A percentile compares a stretch with the other conserved stretches of the same genome.
Evolutionary conservation across 2,113 vertebrate genomes (phyloP).

Genomic region (Podarcis raffonei): DNA sequence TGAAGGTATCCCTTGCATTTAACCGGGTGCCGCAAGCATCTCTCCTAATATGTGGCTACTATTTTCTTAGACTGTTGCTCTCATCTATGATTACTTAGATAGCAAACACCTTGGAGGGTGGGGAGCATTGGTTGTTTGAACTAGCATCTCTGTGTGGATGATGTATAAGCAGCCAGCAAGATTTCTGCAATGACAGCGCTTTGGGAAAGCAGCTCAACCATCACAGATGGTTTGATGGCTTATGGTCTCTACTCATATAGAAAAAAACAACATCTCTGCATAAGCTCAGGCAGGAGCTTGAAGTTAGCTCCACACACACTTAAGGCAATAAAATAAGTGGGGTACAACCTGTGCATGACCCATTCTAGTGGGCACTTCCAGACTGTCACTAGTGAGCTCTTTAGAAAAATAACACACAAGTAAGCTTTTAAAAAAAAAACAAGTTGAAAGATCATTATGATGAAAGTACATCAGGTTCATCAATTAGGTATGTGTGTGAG

Average conservation of each 20-base stretch:
- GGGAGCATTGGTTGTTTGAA: not conserved
- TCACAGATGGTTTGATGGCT: not conserved
- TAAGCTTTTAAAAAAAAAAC: not conserved
- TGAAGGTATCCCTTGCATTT: conserved; percentile 83
- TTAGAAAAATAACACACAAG: not conserved
- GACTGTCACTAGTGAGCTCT: too few species aligned
- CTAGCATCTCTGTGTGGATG: not conserved
- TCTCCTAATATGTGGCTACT: not conserved
- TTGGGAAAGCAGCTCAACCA: not conserved
- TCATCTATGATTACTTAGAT: too few species aligned
- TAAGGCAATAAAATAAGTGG: not conserved
- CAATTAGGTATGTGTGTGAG: not conserved
- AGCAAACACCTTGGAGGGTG: not conserved
- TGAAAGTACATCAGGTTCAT: not conserved
- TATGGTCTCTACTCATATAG: not conserved
- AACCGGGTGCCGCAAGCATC: not conserved
- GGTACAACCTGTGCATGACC: not conserved
- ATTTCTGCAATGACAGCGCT: not conserved
- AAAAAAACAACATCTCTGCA: not conserved
- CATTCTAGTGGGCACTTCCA: too few species aligned
- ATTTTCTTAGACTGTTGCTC: not conserved
- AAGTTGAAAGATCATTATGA: not conserved
- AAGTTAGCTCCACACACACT: not conserved
- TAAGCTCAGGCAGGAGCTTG: not conserved
- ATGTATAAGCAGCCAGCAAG: not conserved